Evolutionary conservation across 2,797 vertebrate species (phyloP).

Genomic region (Naso thynnoides): DNA sequence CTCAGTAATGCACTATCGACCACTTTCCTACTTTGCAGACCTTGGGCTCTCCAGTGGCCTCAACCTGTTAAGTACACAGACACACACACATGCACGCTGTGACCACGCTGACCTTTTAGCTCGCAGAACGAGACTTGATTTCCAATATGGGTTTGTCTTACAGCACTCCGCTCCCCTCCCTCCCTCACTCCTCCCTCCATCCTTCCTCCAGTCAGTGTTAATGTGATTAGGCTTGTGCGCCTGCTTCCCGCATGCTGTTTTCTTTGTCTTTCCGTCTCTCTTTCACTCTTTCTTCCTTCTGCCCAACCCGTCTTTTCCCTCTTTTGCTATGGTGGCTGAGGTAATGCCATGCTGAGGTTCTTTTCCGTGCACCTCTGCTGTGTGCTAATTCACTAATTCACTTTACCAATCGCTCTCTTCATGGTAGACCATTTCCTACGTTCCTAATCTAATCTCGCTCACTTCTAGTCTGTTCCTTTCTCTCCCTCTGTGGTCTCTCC

Average conservation of each 20-base stretch:
- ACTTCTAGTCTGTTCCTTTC: slow-evolving; percentile 28
- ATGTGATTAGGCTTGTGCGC: slow-evolving; percentile 77
- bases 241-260: slow-evolving; percentile 65
- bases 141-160: slow-evolving; percentile 79
- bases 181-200: slow-evolving; percentile 25
- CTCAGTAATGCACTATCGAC: slow-evolving; percentile 82
- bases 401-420: slow-evolving; percentile 56
- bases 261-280: slow-evolving; percentile 48
- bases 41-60: slow-evolving; percentile 75
- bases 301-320: background rate
- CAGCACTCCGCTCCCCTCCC: slow-evolving; percentile 53
- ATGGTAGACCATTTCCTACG: slow-evolving; percentile 27
- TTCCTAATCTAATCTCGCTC: slow-evolving; percentile 65
- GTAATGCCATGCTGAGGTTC: slow-evolving; percentile 36
- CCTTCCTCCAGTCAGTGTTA: slow-evolving; percentile 73
- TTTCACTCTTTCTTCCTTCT: slow-evolving; percentile 20
- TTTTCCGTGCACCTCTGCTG: slow-evolving; percentile 46
- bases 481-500: slow-evolving; percentile 30
- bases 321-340: slow-evolving; percentile 13
- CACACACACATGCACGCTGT: slow-evolving; percentile 46
- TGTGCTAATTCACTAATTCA: slow-evolving; percentile 65
- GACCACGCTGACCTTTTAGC: slow-evolving; percentile 79
- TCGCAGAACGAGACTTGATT: slow-evolving; percentile 78
- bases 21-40: slow-evolving; percentile 75
- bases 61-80: slow-evolving; percentile 72